Evolutionary conservation across 2,113 vertebrate species (phyloP), one percentile per base, ranked within the genome.

Genomic region (Gobius niger): DNA sequence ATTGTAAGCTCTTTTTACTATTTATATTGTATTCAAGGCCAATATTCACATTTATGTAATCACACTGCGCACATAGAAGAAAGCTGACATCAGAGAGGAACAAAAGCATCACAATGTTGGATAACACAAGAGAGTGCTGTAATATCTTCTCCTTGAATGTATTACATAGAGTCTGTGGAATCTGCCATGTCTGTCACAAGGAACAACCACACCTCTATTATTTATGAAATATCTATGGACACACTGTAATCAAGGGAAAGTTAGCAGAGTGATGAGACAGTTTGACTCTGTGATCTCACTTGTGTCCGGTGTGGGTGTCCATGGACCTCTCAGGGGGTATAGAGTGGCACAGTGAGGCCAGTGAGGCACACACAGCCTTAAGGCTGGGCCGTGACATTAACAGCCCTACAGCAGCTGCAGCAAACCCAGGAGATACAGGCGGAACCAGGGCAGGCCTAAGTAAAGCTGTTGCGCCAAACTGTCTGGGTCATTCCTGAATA

Each of bases 381-480:
- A 59, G 69, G 78, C 68, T 19, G 72, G 67, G 65, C 65, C 24
- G 34, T 82, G 85, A 85, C 84, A 87, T 89, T 89, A 86, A 53
- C 85, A 74, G 78, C 65, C 60, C 34, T 47, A 18, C 65, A 88
- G 87, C 91, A 92, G 91, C 90, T 91, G 89, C 80, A 68, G 64
- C 42, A 10, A 65, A 44, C 63, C 24, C 10, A 16, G 65, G 70
- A 73, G 56, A 73, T 53, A 51, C 57, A 59, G 24, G 52, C 11
- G 47, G 47, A 49, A 54, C 16, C 18, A 10, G 47, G 56, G 12
- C 8, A 15, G 42, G 42, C 56, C 14, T 42, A 60, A 60, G 56
- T 14, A 42, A 12, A 8, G n/a, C 24, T 7, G 14, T 42, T 41
- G 24, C 56, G 7, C 40, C 40, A 19, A 47, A 11, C n/a, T 64